Evolutionary conservation across 2,113 vertebrate genomes (phyloP).

Genomic region (Siphamia tubifer): DNA sequence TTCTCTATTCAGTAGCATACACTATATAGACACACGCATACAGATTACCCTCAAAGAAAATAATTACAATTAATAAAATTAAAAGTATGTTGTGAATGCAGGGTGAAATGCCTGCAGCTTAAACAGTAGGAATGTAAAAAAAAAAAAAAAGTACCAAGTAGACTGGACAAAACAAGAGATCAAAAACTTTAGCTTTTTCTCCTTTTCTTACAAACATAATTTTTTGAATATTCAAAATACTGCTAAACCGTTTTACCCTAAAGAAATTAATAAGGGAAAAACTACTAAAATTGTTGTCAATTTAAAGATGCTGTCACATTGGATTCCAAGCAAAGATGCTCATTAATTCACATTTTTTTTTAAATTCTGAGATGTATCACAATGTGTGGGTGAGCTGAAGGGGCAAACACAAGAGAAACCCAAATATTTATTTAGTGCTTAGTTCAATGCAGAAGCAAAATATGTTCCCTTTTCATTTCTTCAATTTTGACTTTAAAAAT

Average conservation of each 20-base stretch:
- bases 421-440: constrained; percentile 59
- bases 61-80: constrained; percentile 42
- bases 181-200: constrained; percentile 7
- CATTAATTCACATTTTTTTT: constrained; percentile 53
- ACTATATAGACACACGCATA: constrained; percentile 55
- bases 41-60: constrained; percentile 26
- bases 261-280: constrained; percentile 39
- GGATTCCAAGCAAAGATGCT: constrained; percentile 51
- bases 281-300: constrained; percentile 52
- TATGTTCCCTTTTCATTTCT: constrained; percentile 38
- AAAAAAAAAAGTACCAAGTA: constrained; percentile 51
- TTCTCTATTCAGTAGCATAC: constrained; percentile 58
- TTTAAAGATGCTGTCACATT: constrained; percentile 52
- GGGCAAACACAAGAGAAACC: constrained; percentile 15
- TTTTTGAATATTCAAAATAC: constrained; percentile 70
- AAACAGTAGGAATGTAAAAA: constrained; percentile 71
- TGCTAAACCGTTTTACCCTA: constrained; percentile 51
- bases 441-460: constrained; percentile 51
- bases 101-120: constrained; percentile 58
- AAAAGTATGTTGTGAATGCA: constrained; percentile 44
- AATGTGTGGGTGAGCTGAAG: constrained; percentile 33
- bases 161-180: constrained; percentile 2
- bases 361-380: constrained; percentile 21
- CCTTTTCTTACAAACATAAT: constrained; percentile 49
- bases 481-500: constrained; percentile 35